phyloP scores from a whole-genome alignment of 37 sponge, comb jelly and placozoan species.

The Oscarella lobularis region DNA sequence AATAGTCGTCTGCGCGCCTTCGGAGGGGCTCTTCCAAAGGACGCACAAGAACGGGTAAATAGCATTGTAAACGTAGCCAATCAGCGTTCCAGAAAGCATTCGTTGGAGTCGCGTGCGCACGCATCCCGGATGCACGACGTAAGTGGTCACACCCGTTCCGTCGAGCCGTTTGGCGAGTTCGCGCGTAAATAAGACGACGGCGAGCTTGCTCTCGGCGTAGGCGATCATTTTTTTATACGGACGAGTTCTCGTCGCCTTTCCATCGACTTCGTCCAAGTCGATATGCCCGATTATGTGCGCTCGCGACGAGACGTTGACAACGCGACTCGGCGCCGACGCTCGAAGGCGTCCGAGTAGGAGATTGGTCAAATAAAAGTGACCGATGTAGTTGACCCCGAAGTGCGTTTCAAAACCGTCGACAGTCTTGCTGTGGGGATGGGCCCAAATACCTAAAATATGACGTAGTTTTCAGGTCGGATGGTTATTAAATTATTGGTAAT shows the following conservation, averaged over 20 bases:
- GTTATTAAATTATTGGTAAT: too few species aligned
- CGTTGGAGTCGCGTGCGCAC: constrained; percentile 43
- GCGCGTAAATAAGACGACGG: constrained; percentile 58
- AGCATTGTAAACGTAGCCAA: neutral
- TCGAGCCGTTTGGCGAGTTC: constrained; percentile 28
- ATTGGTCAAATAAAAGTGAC: constrained; percentile 76
- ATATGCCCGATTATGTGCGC: too few species aligned
- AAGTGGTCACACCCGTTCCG: constrained; percentile 45
- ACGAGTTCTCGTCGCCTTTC: too few species aligned
- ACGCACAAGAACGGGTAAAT: neutral
- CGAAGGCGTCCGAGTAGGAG: constrained; percentile 62
- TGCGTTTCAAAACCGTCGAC: constrained; percentile 78
- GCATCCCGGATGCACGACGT: constrained; percentile 51
- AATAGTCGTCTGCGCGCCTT: constrained; percentile 66
- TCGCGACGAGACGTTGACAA: too few species aligned
- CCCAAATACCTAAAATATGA: too few species aligned
- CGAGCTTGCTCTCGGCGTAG: constrained; percentile 61
- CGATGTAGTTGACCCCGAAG: constrained; percentile 76
- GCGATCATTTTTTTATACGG: constrained; percentile 11
- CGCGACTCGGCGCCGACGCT: too few species aligned
- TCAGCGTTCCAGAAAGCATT: constrained; percentile 2
- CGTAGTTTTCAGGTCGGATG: too few species aligned
- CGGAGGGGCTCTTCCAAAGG: constrained; percentile 26
- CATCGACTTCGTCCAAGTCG: constrained; percentile 62
- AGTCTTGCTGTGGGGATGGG: constrained; percentile 33